Evolutionary conservation across 1,140 invertebrate species (phyloP), one percentile per base, ranked within the genome.

Genomic region (Nasonia longicornis): DNA sequence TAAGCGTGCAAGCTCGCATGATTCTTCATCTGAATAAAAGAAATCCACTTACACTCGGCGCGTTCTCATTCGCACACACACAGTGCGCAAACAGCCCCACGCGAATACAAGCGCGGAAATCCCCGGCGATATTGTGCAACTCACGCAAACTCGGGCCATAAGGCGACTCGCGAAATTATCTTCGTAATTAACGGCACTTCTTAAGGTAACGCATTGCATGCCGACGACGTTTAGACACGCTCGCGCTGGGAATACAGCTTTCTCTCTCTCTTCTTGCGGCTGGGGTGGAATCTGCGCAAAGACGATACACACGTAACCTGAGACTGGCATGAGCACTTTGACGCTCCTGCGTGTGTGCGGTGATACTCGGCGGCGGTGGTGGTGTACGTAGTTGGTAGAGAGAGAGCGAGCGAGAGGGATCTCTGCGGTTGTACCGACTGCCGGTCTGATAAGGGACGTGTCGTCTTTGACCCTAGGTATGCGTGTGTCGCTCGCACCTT

Each of bases 141-240:
- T 70, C 72, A 80, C 78, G 72, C 79, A 74, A 73, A 74, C 71
- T n/a, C 70, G 70, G 70, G 31, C 20, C 70, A 69, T 31, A 69
- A 29, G 29, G 48, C 52, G 48, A 81, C 52, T 77, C 52, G 38
- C n/a, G 85, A 90, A 91, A 91, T 91, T 90, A 90, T 91, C 90
- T 91, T 88, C 87, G 87, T 90, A 91, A 91, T 90, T 91, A 91
- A 91, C 89, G 89, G 88, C 88, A 89, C 88, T 90, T 90, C 90
- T 91, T 90, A 89, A 90, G 87, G 88, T 90, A 90, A 91, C 87
- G 88, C 88, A 90, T 91, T 89, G 89, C 89, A 88, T 90, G 89
- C 88, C 87, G 88, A 87, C 84, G 87, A 86, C 82, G 83, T 84
- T 87, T 87, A 87, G 89, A 89, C 89, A 73, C 22, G 38, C 45